Conservation (phyloP, 2,797 vertebrate genomes). For the Oryzias sinensis region DNA sequence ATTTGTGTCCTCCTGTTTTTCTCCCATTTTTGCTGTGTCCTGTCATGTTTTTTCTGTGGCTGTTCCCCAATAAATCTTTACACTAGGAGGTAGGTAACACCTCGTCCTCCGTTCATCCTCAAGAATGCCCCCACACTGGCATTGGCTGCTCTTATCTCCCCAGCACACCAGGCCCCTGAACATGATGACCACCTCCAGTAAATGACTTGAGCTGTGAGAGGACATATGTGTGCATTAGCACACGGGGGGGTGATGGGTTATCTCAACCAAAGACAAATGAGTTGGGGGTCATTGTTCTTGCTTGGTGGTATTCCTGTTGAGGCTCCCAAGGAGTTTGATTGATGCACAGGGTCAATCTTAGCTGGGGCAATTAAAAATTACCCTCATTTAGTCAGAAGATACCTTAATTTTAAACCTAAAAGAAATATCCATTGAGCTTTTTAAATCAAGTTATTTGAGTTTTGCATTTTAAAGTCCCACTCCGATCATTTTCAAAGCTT, state of each 20-base stretch:
- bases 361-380: background rate
- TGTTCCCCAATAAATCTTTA: slow-evolving; percentile 86
- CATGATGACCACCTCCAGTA: slow-evolving; percentile 60
- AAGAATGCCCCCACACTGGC: slow-evolving; percentile 26
- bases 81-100: slow-evolving; percentile 89
- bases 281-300: slow-evolving; percentile 35
- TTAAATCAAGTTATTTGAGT: no score
- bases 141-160: slow-evolving; percentile 42
- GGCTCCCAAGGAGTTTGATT: slow-evolving; percentile 24
- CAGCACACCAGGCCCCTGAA: slow-evolving; percentile 24
- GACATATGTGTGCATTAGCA: slow-evolving; percentile 14
- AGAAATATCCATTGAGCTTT: no score
- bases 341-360: slow-evolving; percentile 23
- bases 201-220: slow-evolving; percentile 37
- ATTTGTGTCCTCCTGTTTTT: slow-evolving; percentile 19
- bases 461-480: no score
- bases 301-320: slow-evolving; percentile 31
- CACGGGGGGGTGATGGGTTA: slow-evolving; percentile 30
- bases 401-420: background rate
- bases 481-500: no score
- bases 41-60: slow-evolving; percentile 86
- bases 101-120: slow-evolving; percentile 59
- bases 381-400: background rate
- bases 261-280: slow-evolving; percentile 14
- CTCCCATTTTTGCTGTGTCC: slow-evolving; percentile 67